Percentiles rank a stretch among this genome's conserved stretches.
These are phyloP conservation scores for Strix aluco DNA, from an alignment of 2,113 vertebrate genomes.

Conservation along the genomic window DNA sequence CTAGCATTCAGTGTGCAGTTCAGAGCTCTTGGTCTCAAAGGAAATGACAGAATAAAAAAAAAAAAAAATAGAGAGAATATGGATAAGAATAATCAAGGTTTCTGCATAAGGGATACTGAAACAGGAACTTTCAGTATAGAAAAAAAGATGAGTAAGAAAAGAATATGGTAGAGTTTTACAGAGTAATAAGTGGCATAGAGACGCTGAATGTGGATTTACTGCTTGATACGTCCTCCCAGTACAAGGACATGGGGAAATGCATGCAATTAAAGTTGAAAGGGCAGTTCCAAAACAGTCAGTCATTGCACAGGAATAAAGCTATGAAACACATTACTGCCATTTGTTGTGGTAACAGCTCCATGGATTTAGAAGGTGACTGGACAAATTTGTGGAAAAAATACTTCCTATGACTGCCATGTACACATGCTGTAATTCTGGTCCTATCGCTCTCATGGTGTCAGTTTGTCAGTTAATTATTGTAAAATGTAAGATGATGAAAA, in stretches of 20 bases:
- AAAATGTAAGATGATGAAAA: neutral
- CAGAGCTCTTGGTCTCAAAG: neutral
- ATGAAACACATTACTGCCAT: neutral
- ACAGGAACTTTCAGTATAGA: neutral
- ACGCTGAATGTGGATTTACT: neutral
- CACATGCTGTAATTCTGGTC: neutral
- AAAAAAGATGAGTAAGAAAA: neutral
- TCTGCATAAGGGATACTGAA: neutral
- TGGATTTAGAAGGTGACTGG: neutral
- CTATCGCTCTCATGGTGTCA: neutral
- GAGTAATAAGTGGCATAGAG: neutral
- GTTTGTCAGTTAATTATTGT: neutral
- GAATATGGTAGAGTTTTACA: neutral
- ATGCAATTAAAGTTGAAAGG: neutral
- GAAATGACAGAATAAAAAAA: neutral
- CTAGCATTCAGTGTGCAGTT: neutral
- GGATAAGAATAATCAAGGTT: neutral
- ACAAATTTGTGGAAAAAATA: neutral
- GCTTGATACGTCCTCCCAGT: neutral
- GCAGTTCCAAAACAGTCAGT: neutral
- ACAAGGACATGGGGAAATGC: neutral
- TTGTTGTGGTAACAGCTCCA: neutral
- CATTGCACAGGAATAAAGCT: neutral
- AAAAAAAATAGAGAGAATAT: neutral
- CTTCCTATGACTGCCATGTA: neutral